Conservation (phyloP, 2,888 invertebrate genomes). For the Agrochola litura region DNA sequence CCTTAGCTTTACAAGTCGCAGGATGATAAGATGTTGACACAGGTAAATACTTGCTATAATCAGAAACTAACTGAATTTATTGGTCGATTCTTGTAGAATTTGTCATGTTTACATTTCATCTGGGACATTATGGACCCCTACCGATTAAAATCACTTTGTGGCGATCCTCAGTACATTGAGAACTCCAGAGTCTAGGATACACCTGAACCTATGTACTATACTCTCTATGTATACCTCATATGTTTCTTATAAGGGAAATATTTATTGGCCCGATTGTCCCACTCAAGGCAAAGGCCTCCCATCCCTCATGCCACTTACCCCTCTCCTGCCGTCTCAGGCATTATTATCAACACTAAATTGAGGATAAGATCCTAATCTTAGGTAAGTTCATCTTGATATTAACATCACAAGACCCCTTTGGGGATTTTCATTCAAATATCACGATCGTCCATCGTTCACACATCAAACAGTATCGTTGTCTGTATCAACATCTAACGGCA, state of each 20-base stretch:
- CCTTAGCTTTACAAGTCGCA: conserved; percentile 48
- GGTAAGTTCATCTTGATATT: conserved; percentile 33
- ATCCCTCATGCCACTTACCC: neutral
- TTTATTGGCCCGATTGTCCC: neutral
- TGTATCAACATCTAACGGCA: conserved; percentile 33
- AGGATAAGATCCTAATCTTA: conserved; percentile 18
- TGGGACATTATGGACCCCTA: neutral
- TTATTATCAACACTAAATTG: conserved; percentile 9
- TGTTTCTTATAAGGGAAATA: neutral
- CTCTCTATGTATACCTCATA: neutral
- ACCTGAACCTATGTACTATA: neutral
- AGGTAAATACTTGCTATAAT: conserved; percentile 34
- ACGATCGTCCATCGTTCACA: conserved; percentile 20
- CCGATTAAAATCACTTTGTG: neutral
- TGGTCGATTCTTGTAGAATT: neutral
- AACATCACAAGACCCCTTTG: conserved; percentile 13
- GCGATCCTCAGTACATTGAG: too few species aligned
- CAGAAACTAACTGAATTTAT: conserved; percentile 30
- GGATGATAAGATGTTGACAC: conserved; percentile 57
- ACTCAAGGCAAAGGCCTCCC: neutral
- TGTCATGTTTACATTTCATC: neutral
- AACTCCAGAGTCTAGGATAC: neutral
- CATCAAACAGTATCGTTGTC: conserved; percentile 27
- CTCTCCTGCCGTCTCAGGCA: neutral
- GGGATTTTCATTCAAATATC: conserved; percentile 32